phyloP scores from a whole-genome alignment of 2,797 vertebrate species.

The Fistularia commersonii region DNA sequence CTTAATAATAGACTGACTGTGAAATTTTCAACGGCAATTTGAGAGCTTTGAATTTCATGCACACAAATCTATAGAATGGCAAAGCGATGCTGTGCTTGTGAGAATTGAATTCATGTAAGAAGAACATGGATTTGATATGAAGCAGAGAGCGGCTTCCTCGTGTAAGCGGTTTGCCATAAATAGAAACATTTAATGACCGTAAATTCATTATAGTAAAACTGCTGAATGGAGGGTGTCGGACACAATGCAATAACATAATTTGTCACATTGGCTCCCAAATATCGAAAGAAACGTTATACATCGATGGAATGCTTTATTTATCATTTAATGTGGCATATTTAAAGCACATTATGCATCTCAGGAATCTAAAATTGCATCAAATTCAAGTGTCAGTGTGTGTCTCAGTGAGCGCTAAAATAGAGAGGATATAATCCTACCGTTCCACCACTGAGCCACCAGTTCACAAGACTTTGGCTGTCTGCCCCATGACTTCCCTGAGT shows the following conservation, averaged over 20 bases:
- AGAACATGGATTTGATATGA: constrained; percentile 13
- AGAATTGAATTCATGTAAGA: constrained; percentile 7
- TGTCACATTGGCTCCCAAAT: too few species aligned
- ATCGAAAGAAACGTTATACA: too few species aligned
- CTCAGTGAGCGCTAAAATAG: constrained; percentile 9
- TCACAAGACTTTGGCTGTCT: constrained; percentile 73
- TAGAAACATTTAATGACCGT: constrained; percentile 16
- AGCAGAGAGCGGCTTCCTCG: constrained; percentile 25
- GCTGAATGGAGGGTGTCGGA: constrained; percentile 7
- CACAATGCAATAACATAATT: too few species aligned
- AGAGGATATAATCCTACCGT: constrained; percentile 21
- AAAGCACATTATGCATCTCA: too few species aligned
- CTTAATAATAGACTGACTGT: neutral
- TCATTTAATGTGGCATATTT: too few species aligned
- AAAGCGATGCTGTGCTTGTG: constrained; percentile 5
- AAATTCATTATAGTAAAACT: constrained; percentile 20
- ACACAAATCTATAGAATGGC: constrained; percentile 15
- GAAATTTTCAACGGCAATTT: constrained; percentile 2
- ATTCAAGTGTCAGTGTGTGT: neutral
- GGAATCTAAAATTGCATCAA: neutral
- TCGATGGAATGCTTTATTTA: too few species aligned
- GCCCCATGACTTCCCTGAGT: constrained; percentile 78
- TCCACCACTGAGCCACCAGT: constrained; percentile 41
- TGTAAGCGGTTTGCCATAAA: neutral
- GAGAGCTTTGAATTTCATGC: constrained; percentile 9